phyloP scores from a whole-genome alignment of 2,888 invertebrate species.

The Eupithecia vulgata region DNA sequence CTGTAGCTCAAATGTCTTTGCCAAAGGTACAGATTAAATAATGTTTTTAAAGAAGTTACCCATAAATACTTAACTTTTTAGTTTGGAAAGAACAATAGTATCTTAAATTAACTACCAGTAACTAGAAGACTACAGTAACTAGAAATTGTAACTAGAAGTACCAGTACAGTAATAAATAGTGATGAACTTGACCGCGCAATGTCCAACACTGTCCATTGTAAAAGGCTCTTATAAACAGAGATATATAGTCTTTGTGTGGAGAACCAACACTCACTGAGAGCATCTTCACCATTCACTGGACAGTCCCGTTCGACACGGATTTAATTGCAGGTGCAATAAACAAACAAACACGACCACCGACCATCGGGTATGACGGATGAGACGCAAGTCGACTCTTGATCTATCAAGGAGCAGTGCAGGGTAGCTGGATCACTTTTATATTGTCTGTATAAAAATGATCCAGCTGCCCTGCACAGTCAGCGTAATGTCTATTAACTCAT shows the following conservation, averaged over 20 bases:
- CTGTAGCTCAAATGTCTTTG: too few species aligned
- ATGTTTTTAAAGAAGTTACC: too few species aligned
- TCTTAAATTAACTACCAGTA: too few species aligned
- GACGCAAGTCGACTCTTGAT: conserved; percentile 29
- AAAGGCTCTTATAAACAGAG: conserved; percentile 3
- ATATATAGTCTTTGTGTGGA: conserved; percentile 19
- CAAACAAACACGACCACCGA: conserved; percentile 44
- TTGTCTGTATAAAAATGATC: neutral
- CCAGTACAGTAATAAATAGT: neutral
- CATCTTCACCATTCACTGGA: neutral
- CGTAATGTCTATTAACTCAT: neutral
- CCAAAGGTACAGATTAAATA: neutral
- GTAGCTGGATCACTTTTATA: neutral
- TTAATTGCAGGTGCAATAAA: conserved; percentile 54
- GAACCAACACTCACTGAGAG: neutral
- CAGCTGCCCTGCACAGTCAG: too few species aligned
- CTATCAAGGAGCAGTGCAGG: neutral
- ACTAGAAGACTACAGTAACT: too few species aligned
- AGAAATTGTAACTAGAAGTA: too few species aligned
- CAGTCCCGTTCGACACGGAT: conserved; percentile 45
- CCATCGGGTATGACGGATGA: neutral
- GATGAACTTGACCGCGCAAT: neutral
- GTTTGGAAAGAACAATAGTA: too few species aligned
- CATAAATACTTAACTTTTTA: too few species aligned
- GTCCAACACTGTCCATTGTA: neutral